Conservation (phyloP, 1,140 invertebrate genomes). For the Physella acuta region DNA sequence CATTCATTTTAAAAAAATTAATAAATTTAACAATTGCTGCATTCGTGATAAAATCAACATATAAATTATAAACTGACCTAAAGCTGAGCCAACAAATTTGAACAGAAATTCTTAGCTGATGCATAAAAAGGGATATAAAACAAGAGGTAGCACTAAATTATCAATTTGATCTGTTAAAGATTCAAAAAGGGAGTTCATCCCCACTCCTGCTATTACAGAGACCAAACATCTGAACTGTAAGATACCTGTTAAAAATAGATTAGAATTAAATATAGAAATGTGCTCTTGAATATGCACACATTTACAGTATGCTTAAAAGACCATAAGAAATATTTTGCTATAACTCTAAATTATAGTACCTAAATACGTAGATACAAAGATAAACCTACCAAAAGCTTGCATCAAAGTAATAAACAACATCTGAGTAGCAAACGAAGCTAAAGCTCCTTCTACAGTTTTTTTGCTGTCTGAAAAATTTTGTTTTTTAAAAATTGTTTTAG, state of each 20-base stretch:
- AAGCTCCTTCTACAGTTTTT: conserved; percentile 22
- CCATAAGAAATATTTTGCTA: neutral
- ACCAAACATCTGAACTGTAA: neutral
- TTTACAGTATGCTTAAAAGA: neutral
- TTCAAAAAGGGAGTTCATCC: conserved; percentile 5
- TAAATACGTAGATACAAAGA: neutral
- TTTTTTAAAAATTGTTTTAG: neutral
- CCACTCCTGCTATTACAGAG: conserved; percentile 3
- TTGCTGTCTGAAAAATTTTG: conserved; percentile 11
- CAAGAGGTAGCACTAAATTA: conserved; percentile 21
- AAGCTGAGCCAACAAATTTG: too few species aligned
- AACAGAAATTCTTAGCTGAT: neutral
- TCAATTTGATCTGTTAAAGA: conserved; percentile 26
- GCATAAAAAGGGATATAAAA: conserved; percentile 23
- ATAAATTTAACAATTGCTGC: too few species aligned
- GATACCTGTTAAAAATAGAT: conserved; percentile 14
- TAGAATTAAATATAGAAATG: neutral
- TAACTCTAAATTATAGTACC: neutral
- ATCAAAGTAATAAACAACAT: neutral
- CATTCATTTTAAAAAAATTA: too few species aligned
- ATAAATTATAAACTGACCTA: too few species aligned
- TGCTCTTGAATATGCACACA: neutral
- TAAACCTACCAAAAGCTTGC: conserved; percentile 4
- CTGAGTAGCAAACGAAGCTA: conserved; percentile 3
- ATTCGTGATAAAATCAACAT: too few species aligned